These are phyloP conservation scores for Dicrurus megarhynchus DNA, from an alignment of 2,113 vertebrate species.

Conservation along the genomic window DNA sequence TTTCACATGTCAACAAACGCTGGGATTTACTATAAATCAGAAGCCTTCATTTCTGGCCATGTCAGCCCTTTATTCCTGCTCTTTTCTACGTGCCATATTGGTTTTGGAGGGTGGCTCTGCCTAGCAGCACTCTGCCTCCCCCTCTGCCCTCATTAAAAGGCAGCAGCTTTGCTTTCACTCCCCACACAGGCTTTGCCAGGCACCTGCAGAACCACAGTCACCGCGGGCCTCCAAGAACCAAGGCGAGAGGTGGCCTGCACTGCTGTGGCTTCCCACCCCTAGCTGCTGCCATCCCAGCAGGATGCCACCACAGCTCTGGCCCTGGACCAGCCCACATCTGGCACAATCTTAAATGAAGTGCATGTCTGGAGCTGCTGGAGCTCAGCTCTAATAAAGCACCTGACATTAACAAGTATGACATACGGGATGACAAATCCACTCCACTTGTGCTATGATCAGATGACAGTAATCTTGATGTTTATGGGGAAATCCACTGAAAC, in stretches of 20 bases:
- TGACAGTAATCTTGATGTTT: conserved; percentile 48
- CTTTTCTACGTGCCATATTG: not conserved
- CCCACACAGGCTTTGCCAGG: not conserved
- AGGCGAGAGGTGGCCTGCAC: rapidly evolving
- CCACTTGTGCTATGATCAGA: conserved; percentile 47
- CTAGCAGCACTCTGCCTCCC: not conserved
- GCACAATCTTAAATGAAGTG: not conserved
- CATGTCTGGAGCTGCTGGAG: not conserved
- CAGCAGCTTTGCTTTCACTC: not conserved
- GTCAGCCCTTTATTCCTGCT: not conserved
- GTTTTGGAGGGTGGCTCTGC: not conserved
- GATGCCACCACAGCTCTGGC: not conserved
- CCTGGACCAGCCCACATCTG: not conserved
- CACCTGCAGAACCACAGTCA: not conserved
- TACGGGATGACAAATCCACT: rapidly evolving
- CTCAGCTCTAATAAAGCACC: not conserved
- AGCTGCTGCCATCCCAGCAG: not conserved
- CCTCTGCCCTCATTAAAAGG: not conserved
- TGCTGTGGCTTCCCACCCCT: not conserved
- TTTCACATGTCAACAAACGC: not conserved
- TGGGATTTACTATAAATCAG: not conserved
- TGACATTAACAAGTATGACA: not conserved
- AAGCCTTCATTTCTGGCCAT: not conserved
- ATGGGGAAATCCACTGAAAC: conserved; percentile 43
- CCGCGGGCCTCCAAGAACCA: rapidly evolving